Evolutionary conservation across 2,888 invertebrate species (phyloP), one percentile per base, ranked within the genome.

Genomic region (Polietes domitor): DNA sequence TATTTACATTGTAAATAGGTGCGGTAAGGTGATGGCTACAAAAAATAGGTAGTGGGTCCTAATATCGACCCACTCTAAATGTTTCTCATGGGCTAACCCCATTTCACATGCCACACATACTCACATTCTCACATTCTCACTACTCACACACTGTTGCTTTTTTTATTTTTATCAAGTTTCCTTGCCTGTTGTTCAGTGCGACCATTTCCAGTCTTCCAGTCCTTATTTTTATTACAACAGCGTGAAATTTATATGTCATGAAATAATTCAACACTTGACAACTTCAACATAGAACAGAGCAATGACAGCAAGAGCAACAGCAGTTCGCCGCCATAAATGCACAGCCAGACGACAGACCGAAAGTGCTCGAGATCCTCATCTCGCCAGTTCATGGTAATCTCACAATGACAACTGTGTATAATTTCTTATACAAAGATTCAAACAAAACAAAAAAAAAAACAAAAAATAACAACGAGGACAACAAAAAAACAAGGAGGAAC

Each of bases 181-280:
- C 2, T 41, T 65, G 19, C 21, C 41, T 9, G 41, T 21, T 41
- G 65, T 65, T 41, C 3, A 41, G 63, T 37, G n/a, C 10, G 37
- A 10, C 37, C 68, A 21, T 43, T 43, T 43, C 24, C 15, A 3
- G 37, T 19, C 2, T 9, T 37, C 28, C 26, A n/a, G n/a, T 41
- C 41, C 12, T 37, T 37, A 10, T 37, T 26, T 53, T 55, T 32
- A 21, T 50, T 71, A 77, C 78, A 84, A 84, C 78, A 79, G 84
- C 84, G 81, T 81, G 81, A 84, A 84, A 84, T 84, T 84, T 84
- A 84, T 84, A 84, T 81, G 81, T 75, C 78, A 81, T 73, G 78
- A 81, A 84, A 84, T 84, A 84, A 84, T 84, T 84, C 84, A 84
- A 76, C 76, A 81, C 81, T 81, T 84, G 84, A 84, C 84, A 81